These are phyloP conservation scores for Hydroisotoma schaefferi DNA, from an alignment of 2,888 invertebrate species.

Conservation along the genomic window DNA sequence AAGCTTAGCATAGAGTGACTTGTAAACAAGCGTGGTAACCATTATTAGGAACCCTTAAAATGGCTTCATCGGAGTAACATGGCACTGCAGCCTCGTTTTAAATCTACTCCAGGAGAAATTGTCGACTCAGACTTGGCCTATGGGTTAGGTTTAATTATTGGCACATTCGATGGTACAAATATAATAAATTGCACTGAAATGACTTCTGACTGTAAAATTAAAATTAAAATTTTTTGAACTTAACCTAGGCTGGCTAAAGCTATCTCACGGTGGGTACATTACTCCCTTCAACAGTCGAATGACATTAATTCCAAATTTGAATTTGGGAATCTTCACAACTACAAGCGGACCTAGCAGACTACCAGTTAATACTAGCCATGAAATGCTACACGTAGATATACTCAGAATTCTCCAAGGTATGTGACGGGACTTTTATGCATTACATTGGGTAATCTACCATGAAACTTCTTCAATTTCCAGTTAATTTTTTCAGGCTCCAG, in stretches of 20 bases:
- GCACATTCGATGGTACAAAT: background rate
- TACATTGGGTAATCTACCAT: no score
- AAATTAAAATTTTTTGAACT: no score
- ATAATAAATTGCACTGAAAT: no score
- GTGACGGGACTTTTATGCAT: no score
- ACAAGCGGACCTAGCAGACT: slow-evolving; percentile 17
- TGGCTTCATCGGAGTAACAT: no score
- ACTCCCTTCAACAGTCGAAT: slow-evolving; percentile 12
- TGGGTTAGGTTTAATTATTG: background rate
- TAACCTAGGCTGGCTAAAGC: background rate
- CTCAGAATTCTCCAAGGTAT: no score
- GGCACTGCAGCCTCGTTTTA: no score
- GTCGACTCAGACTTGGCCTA: background rate
- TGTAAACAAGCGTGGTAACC: no score
- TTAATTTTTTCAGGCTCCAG: no score
- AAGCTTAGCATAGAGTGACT: slow-evolving; percentile 6
- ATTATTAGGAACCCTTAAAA: background rate
- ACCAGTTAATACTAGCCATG: slow-evolving; percentile 3
- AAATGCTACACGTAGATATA: background rate
- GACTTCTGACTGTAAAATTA: no score
- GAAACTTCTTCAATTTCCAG: no score
- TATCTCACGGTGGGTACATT: slow-evolving; percentile 11
- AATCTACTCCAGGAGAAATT: background rate
- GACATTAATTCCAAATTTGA: slow-evolving; percentile 7
- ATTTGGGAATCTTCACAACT: slow-evolving; percentile 14